These are phyloP conservation scores for Pelochelys cantorii DNA, from an alignment of 2,797 vertebrate species.

Conservation along the genomic window DNA sequence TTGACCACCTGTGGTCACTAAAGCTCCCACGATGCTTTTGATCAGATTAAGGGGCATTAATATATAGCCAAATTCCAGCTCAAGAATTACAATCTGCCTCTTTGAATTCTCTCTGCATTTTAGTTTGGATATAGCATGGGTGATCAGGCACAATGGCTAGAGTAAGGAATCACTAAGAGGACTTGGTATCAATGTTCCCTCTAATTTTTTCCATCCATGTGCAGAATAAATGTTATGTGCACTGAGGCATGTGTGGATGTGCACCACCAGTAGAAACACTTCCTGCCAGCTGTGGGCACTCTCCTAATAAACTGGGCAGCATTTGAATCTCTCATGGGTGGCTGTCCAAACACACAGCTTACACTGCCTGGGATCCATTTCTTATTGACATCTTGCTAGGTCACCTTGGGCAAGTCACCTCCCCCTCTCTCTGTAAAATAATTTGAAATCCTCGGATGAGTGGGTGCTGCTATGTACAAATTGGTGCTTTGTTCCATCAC, in stretches of 20 bases:
- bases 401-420: neutral
- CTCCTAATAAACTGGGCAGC: too few species aligned
- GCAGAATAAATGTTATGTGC: too few species aligned
- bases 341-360: too few species aligned
- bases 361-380: neutral
- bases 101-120: slow-evolving; percentile 21
- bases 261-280: too few species aligned
- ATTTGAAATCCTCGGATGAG: neutral
- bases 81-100: slow-evolving; percentile 8
- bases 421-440: neutral
- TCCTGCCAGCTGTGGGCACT: too few species aligned
- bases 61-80: neutral
- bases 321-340: too few species aligned
- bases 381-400: neutral
- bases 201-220: too few species aligned
- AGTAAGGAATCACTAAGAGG: neutral
- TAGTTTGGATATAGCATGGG: neutral
- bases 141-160: neutral
- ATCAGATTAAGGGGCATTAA: neutral
- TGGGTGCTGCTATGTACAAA: neutral
- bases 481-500: neutral
- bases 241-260: too few species aligned
- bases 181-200: neutral
- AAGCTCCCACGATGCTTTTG: neutral
- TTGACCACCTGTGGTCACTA: neutral